Conservation (phyloP, 2,113 vertebrate species). For the Gobiocypris rarus region DNA sequence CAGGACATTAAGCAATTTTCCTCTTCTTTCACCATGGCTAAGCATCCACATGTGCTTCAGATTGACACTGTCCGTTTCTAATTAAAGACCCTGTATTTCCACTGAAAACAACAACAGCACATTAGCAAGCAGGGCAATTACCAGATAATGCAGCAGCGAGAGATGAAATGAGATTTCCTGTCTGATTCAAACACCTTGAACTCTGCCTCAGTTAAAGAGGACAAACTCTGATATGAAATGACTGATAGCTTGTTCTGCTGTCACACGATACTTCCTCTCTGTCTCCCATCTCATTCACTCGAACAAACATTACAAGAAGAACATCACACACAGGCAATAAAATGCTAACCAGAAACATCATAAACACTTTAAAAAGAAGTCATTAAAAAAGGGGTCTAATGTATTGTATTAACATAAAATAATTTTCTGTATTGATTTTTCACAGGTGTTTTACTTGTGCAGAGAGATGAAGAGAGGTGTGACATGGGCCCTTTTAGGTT, state of each 20-base stretch:
- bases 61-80: slow-evolving; percentile 12
- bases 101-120: slow-evolving; percentile 23
- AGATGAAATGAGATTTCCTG: not conserved
- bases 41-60: not conserved
- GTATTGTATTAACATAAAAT: not conserved
- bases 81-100: slow-evolving; percentile 5
- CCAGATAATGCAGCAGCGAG: not conserved
- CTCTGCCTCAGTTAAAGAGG: not conserved
- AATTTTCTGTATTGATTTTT: not conserved
- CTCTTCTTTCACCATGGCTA: slow-evolving; percentile 45
- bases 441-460: not conserved
- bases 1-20: slow-evolving; percentile 33
- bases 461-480: no score
- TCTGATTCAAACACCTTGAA: not conserved
- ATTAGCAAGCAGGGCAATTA: slow-evolving; percentile 20
- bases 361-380: not conserved
- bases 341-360: not conserved
- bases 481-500: no score
- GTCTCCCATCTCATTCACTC: not conserved
- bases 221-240: not conserved
- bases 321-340: not conserved
- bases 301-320: not conserved
- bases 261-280: not conserved
- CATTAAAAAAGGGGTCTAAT: not conserved
- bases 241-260: not conserved